Percentiles rank a stretch among this genome's conserved stretches.
Conservation (phyloP, 2,888 invertebrate species). For the Polydrusus pterygomalis region DNA sequence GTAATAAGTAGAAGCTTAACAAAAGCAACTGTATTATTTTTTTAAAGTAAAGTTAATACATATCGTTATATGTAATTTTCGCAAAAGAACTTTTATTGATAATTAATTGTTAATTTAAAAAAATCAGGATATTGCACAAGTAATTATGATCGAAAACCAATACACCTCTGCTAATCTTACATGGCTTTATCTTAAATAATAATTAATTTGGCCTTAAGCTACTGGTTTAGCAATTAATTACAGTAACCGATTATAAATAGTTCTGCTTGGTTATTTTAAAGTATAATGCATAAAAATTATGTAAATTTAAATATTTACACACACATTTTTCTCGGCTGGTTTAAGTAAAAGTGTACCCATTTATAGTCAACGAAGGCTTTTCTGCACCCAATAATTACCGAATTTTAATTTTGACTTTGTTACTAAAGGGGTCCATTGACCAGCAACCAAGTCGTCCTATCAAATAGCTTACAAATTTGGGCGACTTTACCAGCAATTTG, state of each 20-base stretch:
- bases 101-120: not conserved
- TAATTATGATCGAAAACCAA: not conserved
- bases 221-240: slow-evolving; percentile 1
- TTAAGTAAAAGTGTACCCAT: not conserved
- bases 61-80: not conserved
- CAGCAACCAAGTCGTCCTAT: too few species aligned
- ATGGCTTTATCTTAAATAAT: not conserved
- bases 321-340: not conserved
- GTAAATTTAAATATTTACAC: too few species aligned
- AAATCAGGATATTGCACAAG: not conserved
- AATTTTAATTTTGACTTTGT: too few species aligned
- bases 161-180: not conserved
- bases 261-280: not conserved
- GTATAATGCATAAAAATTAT: not conserved
- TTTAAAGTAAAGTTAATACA: not conserved
- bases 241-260: not conserved
- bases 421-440: too few species aligned
- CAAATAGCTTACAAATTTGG: too few species aligned
- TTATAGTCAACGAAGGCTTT: not conserved
- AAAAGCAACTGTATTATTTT: not conserved
- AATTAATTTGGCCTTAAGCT: not conserved
- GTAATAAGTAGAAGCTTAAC: not conserved
- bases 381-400: not conserved
- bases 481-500: too few species aligned
- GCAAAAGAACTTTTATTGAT: not conserved